Conservation (phyloP, 2,888 invertebrate genomes). For the Galeruca laticollis region DNA sequence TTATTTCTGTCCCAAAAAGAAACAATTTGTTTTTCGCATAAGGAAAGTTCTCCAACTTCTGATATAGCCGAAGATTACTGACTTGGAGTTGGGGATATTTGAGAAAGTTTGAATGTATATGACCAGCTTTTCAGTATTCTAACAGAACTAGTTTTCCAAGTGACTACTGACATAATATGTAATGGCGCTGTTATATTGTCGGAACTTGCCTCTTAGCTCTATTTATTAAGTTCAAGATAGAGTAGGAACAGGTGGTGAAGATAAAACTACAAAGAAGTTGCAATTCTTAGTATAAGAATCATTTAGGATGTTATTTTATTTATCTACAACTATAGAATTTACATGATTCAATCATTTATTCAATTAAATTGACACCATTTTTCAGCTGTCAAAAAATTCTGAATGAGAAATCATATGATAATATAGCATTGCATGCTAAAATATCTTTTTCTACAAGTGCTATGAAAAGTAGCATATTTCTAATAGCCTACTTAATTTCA, state of each 20-base stretch:
- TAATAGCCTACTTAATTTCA: no score
- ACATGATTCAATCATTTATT: no score
- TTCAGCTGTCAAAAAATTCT: no score
- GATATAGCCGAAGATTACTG: constrained; percentile 25
- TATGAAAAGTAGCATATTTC: no score
- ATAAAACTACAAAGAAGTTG: not conserved
- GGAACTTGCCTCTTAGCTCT: not conserved
- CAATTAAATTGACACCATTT: no score
- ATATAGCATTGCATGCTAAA: no score
- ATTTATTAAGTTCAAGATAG: not conserved
- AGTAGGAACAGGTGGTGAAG: not conserved
- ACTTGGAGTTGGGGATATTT: constrained; percentile 1
- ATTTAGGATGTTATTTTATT: no score
- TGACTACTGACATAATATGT: constrained; percentile 8
- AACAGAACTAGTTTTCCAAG: constrained; percentile 4
- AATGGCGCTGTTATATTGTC: not conserved
- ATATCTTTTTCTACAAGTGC: no score
- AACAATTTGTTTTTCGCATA: constrained; percentile 31
- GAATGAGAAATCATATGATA: no score
- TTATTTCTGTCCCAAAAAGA: constrained; percentile 12
- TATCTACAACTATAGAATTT: no score
- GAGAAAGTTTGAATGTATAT: constrained; percentile 4
- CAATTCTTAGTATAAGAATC: no score
- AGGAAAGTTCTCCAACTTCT: constrained; percentile 24
- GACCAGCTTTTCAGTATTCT: constrained; percentile 1